Evolutionary conservation across 1,140 invertebrate genomes (phyloP), one percentile per base, ranked within the genome.

Genomic region (Nephila pilipes): DNA sequence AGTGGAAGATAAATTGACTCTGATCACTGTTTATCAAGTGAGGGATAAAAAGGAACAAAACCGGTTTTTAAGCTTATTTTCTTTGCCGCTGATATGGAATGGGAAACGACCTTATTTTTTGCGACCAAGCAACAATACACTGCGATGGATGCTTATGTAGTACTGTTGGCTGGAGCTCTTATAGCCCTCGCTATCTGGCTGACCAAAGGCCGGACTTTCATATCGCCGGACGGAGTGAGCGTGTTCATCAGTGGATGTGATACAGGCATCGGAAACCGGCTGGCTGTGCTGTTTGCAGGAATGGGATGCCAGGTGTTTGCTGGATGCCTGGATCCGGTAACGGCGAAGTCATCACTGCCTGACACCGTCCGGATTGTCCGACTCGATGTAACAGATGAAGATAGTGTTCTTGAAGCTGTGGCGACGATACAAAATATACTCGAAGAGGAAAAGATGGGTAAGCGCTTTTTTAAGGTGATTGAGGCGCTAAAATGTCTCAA

Each of bases 381-480:
- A 4, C 94, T 98, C 55, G 97, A 98, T 95, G 96, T 98, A 2
- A 97, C 97, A 0, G 96, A 96, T 25, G 94, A 94, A 0, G 95
- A 96, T 0, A 97, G 97, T 92, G 96, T 98, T 2, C 55, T 95
- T 1, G 93, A 95, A 4, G 94, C 93, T 14, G 81, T 93, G 20
- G 32, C 80, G n/a, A 5, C 12, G 14, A 93, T 94, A 1, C 38
- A 54, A 29, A n/a, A 54, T 1, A 69, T 20, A 18, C 60, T 94
- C 22, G 55, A 93, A 29, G 55, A 81, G 58, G 57, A 94, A 46
- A 81, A 88, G 79, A 69, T 85, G 85, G 87, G 75, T 92, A 55
- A 88, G 85, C 10, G n/a, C 1, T 90, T 80, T 29, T 90, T 25
- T 29, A 46, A 46, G 0, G 12, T 5, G 4, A 46, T 46, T 0